These are phyloP conservation scores for Vanessa atalanta DNA, from an alignment of 1,140 invertebrate genomes.

Conservation along the genomic window DNA sequence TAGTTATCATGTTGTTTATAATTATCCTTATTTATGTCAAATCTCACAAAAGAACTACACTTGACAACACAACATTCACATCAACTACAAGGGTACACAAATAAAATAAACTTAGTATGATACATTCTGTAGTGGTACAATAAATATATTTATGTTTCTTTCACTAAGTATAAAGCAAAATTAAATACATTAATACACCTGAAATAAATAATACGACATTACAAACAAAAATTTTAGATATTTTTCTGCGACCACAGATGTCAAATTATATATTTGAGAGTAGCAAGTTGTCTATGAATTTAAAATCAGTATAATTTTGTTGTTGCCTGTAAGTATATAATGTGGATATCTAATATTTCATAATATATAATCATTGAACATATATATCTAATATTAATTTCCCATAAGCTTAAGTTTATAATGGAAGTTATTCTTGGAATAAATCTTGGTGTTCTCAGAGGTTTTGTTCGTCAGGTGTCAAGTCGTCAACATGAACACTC, in stretches of 20 bases:
- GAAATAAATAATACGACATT: constrained; percentile 39
- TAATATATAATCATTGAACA: too few relatives aligned
- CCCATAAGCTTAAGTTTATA: too few relatives aligned
- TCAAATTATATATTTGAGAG: too few relatives aligned
- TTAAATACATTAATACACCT: background rate
- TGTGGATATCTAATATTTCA: too few relatives aligned
- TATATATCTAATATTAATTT: too few relatives aligned
- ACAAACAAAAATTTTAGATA: constrained; percentile 39
- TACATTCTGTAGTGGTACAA: background rate
- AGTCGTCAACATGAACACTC: too few relatives aligned
- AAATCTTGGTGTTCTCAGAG: too few relatives aligned
- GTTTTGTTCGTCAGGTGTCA: too few relatives aligned
- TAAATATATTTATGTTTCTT: background rate
- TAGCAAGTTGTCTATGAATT: too few relatives aligned
- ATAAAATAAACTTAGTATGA: background rate
- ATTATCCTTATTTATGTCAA: constrained; percentile 17
- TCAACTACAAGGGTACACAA: background rate
- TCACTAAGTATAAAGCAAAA: background rate
- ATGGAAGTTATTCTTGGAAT: too few relatives aligned
- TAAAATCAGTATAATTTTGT: too few relatives aligned
- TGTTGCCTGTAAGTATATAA: too few relatives aligned
- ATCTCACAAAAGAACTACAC: constrained; percentile 3
- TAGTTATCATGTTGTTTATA: constrained; percentile 26
- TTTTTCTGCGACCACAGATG: constrained; percentile 7
- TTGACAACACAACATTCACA: constrained; percentile 16